phyloP scores from a whole-genome alignment of 2,797 vertebrate genomes.

The Florisuga fusca region DNA sequence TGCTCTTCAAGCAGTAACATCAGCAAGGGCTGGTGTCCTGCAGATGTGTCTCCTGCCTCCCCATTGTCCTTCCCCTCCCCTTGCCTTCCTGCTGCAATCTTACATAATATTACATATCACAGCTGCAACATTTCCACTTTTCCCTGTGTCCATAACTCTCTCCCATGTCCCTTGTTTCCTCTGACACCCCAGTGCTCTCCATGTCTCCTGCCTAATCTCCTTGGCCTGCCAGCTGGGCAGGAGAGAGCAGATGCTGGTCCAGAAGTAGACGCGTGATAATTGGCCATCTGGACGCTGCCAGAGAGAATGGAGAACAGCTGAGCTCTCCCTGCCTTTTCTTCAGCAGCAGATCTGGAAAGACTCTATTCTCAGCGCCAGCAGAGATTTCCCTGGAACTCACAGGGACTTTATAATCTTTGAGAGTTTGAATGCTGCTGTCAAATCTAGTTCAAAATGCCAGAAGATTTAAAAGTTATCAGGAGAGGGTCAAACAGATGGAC shows the following conservation, averaged over 20 bases:
- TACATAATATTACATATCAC: conserved; percentile 39
- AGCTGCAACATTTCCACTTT: conserved; percentile 43
- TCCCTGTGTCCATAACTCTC: not conserved
- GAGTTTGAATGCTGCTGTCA: not conserved
- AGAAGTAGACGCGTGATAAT: conserved; percentile 70
- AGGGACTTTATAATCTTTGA: conserved; percentile 35
- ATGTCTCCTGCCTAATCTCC: conserved; percentile 61
- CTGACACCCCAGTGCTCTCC: conserved; percentile 8
- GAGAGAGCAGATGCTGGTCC: conserved; percentile 41
- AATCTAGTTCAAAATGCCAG: conserved; percentile 23
- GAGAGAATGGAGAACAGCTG: conserved; percentile 68
- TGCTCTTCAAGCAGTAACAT: not conserved
- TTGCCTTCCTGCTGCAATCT: not conserved
- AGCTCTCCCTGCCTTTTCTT: conserved; percentile 43
- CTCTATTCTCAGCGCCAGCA: not conserved
- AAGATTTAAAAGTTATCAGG: conserved; percentile 16
- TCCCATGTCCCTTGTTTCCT: conserved; percentile 8
- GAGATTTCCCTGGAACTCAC: conserved; percentile 57
- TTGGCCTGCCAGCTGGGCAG: conserved; percentile 58
- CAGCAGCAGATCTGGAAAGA: conserved; percentile 30
- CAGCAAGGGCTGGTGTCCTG: not conserved
- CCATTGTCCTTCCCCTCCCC: not conserved
- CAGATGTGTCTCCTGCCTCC: conserved; percentile 21
- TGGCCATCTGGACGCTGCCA: conserved; percentile 59
- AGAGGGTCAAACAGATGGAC: conserved; percentile 35